Percentiles rank a stretch among this genome's conserved stretches.
phyloP scores from a whole-genome alignment of 2,888 invertebrate species.

The Polymixis flavicincta region DNA sequence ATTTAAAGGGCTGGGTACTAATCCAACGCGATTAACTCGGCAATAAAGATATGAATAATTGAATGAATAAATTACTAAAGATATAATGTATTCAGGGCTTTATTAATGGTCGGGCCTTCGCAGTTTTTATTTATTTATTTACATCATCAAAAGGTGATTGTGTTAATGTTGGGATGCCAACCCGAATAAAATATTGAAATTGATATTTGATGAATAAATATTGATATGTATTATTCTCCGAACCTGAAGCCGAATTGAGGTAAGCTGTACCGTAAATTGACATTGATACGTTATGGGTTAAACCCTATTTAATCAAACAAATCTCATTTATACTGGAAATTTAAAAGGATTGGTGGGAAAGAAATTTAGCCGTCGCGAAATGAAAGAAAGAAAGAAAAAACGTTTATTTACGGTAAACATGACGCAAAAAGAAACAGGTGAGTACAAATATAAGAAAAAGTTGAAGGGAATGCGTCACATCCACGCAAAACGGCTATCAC shows the following conservation, averaged over 20 bases:
- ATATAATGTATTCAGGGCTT: constrained; percentile 37
- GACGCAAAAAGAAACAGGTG: no score
- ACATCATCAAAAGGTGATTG: constrained; percentile 23
- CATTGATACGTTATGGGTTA: not conserved
- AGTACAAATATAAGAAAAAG: no score
- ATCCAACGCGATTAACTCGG: constrained; percentile 29
- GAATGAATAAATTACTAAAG: constrained; percentile 53
- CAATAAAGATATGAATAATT: constrained; percentile 57
- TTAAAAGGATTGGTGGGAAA: no score
- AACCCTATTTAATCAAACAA: no score
- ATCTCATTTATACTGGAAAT: no score
- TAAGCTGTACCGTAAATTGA: not conserved
- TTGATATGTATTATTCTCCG: not conserved
- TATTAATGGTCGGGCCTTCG: constrained; percentile 33
- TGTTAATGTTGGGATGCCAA: constrained; percentile 5
- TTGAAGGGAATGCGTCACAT: no score
- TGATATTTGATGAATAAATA: not conserved
- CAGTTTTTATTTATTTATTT: constrained; percentile 48
- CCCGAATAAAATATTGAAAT: constrained; percentile 5
- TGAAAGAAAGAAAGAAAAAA: no score
- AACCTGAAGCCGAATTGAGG: no score
- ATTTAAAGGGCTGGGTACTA: constrained; percentile 6
- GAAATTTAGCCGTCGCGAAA: no score
- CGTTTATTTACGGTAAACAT: no score
- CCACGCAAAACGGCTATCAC: no score